These are phyloP conservation scores for Agelas oroides DNA, from an alignment of 37 sponge, comb jelly and placozoan species.

Conservation along the genomic window DNA sequence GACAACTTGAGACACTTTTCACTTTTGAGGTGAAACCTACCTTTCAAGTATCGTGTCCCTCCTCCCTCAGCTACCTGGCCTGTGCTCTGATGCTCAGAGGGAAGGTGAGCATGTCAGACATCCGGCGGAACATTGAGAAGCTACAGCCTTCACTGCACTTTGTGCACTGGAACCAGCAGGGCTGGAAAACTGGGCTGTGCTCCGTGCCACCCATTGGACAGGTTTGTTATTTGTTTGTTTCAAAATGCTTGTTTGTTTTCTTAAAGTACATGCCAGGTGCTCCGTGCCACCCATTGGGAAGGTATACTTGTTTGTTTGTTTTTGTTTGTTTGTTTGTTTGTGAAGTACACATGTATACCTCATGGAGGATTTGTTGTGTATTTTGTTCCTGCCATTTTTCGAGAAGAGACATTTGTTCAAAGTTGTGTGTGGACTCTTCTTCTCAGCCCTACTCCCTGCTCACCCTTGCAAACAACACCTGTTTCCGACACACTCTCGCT, in stretches of 20 bases:
- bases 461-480: conserved; percentile 94
- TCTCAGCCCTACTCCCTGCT: conserved; percentile 89
- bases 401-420: no score
- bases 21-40: no score
- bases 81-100: conserved; percentile 99
- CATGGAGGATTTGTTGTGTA: background rate
- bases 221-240: conserved; percentile 29
- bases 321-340: no score
- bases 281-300: conserved; percentile 91
- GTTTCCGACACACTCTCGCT: conserved; percentile 75
- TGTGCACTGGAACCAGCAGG: conserved; percentile 97
- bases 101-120: conserved; percentile 92
- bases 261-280: no score
- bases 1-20: no score
- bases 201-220: conserved; percentile 92
- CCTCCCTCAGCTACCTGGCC: conserved; percentile 77
- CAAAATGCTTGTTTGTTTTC: no score
- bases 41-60: no score
- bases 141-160: conserved; percentile 82
- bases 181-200: conserved; percentile 99
- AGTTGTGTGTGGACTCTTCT: background rate
- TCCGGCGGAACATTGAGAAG: conserved; percentile 92
- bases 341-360: no score
- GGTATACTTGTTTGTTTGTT: conserved; percentile 35
- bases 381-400: no score